Conservation (phyloP, 2,888 invertebrate genomes). For the Stegophylla sp. region DNA sequence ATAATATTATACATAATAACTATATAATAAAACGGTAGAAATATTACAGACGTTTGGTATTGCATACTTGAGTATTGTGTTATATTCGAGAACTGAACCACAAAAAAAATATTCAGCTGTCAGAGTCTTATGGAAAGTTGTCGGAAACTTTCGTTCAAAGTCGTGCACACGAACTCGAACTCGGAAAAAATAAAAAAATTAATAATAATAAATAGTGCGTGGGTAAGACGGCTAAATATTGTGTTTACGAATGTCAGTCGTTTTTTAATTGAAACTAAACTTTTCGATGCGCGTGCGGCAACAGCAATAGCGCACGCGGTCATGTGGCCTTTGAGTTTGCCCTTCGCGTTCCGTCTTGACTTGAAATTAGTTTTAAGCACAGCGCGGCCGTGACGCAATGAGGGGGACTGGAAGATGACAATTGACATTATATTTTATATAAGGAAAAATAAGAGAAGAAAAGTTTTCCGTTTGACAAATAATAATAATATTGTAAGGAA, state of each 20-base stretch:
- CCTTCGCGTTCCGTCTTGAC: background rate
- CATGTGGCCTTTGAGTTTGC: conserved; percentile 34
- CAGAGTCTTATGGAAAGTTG: conserved; percentile 20
- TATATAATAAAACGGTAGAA: background rate
- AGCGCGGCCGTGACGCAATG: background rate
- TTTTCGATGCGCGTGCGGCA: background rate
- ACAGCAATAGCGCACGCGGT: conserved; percentile 7
- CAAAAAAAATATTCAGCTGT: conserved; percentile 25
- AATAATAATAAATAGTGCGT: background rate
- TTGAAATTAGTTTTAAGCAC: conserved; percentile 47
- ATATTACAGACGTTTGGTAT: background rate
- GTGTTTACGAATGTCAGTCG: conserved; percentile 19
- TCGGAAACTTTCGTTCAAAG: background rate
- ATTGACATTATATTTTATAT: conserved; percentile 27
- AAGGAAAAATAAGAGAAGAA: background rate
- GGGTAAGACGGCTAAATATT: conserved; percentile 25
- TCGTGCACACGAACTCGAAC: background rate
- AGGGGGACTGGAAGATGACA: conserved; percentile 32
- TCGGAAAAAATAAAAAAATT: conserved; percentile 1
- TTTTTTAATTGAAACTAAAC: conserved; percentile 50
- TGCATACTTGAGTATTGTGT: background rate
- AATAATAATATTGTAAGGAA: background rate
- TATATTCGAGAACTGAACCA: background rate
- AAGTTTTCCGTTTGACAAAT: conserved; percentile 38
- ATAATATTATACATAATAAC: background rate